Percentiles rank a stretch among this genome's conserved stretches.
These are phyloP conservation scores for Sanderia malayensis DNA, from an alignment of 30 jellyfish, hydroid and myxozoan genomes.

Conservation along the genomic window DNA sequence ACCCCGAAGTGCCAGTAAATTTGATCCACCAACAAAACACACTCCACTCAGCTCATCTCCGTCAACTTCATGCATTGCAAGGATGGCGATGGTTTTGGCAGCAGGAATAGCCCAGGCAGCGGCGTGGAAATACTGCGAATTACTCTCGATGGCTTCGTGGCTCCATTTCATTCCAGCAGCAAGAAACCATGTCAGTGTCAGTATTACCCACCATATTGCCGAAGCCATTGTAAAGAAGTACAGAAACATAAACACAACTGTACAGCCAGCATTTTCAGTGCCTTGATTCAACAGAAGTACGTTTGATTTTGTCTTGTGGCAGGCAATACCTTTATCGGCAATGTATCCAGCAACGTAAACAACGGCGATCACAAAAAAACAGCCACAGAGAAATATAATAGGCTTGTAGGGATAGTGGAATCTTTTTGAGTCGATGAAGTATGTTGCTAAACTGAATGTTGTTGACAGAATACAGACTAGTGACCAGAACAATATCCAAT, in stretches of 20 bases:
- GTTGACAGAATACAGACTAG: slow-evolving; percentile 86
- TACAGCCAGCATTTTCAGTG: slow-evolving; percentile 96
- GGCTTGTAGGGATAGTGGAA: slow-evolving; percentile 98
- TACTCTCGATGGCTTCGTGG: slow-evolving; percentile 96
- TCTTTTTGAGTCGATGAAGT: slow-evolving; percentile 83
- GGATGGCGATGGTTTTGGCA: slow-evolving; percentile 93
- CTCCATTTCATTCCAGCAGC: slow-evolving; percentile 99
- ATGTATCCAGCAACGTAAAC: slow-evolving; percentile 83
- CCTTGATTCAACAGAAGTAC: slow-evolving; percentile 81
- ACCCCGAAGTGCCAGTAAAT: slow-evolving; percentile 92
- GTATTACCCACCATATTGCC: slow-evolving; percentile 97
- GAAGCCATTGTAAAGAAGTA: slow-evolving; percentile 96
- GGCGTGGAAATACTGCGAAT: slow-evolving; percentile 97
- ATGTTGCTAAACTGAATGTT: slow-evolving; percentile 83
- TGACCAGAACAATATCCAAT: slow-evolving; percentile 95
- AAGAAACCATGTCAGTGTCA: slow-evolving; percentile 93
- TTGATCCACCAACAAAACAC: slow-evolving; percentile 97
- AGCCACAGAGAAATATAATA: slow-evolving; percentile 89
- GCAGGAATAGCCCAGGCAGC: slow-evolving; percentile 99
- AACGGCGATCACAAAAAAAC: slow-evolving; percentile 83
- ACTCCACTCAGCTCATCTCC: slow-evolving; percentile 97
- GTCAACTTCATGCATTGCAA: slow-evolving; percentile 96
- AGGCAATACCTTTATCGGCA: slow-evolving; percentile 75
- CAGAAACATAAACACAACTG: slow-evolving; percentile 90
- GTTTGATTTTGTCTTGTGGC: slow-evolving; percentile 73